Evolutionary conservation across 2,888 invertebrate species (phyloP), one percentile per base, ranked within the genome.

Genomic region (Tipula helvola): DNA sequence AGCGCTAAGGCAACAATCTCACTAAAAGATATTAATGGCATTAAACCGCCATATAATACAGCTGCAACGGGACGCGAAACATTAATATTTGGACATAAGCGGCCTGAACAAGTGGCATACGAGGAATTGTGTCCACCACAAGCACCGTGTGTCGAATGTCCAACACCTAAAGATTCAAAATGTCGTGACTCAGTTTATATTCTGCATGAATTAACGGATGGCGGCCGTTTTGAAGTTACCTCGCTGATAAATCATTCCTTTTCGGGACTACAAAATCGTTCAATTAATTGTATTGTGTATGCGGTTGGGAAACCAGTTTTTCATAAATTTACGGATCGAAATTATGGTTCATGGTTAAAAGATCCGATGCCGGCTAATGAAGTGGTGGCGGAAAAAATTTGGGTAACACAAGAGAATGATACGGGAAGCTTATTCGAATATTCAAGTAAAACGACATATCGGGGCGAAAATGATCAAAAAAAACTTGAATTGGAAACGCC

Each of bases 221-320:
- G 85, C 36, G 84, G 84, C 3, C 85, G 42, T 18, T 85, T 85
- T 18, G 42, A 42, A 8, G 92, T 93, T 39, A 92, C 92, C 44
- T 90, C 92, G 87, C 91, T 93, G 91, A 71, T 28, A 28, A 95
- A 95, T 89, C 92, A 93, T 83, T 94, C 93, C 84, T 93, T 93
- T 92, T 90, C 93, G 86, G 92, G 94, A 88, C 87, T 93, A 89
- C 93, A 93, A 2, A 93, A 90, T 83, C 86, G 87, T 39, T 86
- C 87, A 8, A 36, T 87, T 16, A 98, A 96, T 91, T 98, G 98
- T 90, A 94, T 96, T 88, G 93, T 98, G 13, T 97, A 97, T 90
- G 97, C 96, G 0, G 96, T 99, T 86, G 98, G 98, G 0, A 98
- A 98, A 89, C 98, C 98, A 0, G 96, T 98, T 0, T 97, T 96